Percentiles rank a stretch among this genome's conserved stretches.
Evolutionary conservation across 2,888 invertebrate species (phyloP).

Genomic region (Clitarchus hookeri): DNA sequence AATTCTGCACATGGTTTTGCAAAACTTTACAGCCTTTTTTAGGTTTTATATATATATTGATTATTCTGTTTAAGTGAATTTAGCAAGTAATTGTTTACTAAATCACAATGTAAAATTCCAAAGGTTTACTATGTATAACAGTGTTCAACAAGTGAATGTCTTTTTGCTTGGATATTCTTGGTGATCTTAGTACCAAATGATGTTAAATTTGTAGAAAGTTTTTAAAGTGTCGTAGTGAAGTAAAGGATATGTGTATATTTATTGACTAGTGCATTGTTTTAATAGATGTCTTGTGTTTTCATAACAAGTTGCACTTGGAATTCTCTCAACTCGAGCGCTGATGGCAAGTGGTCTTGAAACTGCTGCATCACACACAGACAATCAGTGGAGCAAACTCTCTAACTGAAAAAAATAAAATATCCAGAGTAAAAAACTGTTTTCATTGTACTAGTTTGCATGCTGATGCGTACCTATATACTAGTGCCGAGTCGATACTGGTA

Average conservation of each 20-base stretch:
- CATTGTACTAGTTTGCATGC: neutral
- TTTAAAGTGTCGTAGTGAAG: neutral
- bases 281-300: neutral
- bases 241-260: constrained; percentile 5
- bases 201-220: neutral
- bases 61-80: neutral
- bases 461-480: neutral
- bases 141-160: neutral
- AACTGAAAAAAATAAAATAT: constrained; percentile 32
- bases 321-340: neutral
- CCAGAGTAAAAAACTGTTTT: neutral
- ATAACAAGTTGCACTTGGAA: neutral
- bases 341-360: neutral
- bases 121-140: neutral
- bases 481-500: too few relatives aligned
- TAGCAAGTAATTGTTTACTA: neutral
- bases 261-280: constrained; percentile 14
- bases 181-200: neutral
- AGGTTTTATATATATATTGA: neutral
- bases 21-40: neutral
- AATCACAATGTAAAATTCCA: neutral
- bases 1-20: neutral
- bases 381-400: constrained; percentile 36
- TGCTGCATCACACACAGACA: constrained; percentile 35
- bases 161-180: neutral